Percentiles rank a stretch among this genome's conserved stretches.
Conservation (phyloP, 2,797 vertebrate genomes). For the Pipistrellus pipistrellus region DNA sequence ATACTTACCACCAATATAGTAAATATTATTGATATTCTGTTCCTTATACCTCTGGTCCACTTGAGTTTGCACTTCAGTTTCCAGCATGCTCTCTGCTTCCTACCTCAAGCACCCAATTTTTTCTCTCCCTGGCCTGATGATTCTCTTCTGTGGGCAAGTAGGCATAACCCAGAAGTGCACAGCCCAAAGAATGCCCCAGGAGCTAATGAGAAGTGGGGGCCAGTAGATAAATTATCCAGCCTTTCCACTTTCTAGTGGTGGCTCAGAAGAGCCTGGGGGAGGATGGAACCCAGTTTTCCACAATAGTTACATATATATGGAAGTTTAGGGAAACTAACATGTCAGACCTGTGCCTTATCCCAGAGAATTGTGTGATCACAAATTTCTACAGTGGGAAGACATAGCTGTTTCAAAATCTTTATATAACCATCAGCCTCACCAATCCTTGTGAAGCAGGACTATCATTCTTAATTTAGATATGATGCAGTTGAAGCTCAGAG, state of each 20-base stretch:
- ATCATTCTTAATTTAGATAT: background rate
- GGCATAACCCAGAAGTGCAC: background rate
- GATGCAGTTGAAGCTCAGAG: background rate
- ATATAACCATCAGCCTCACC: background rate
- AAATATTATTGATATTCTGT: background rate
- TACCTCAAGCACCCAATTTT: background rate
- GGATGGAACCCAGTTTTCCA: background rate
- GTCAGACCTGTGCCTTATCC: background rate
- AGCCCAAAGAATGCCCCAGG: fast-evolving
- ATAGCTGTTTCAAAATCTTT: background rate
- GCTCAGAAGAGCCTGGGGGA: background rate
- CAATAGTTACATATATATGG: background rate
- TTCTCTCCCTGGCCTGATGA: background rate
- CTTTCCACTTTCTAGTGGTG: background rate
- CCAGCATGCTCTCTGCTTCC: background rate
- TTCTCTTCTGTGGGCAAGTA: background rate
- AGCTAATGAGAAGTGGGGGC: too few relatives aligned
- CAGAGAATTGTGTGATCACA: too few relatives aligned
- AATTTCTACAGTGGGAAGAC: background rate
- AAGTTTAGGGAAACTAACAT: background rate
- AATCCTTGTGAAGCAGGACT: background rate
- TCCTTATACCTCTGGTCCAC: too few relatives aligned
- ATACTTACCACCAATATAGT: background rate
- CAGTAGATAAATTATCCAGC: background rate
- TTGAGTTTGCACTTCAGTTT: background rate